Percentiles rank a stretch among this genome's conserved stretches.
phyloP scores from a whole-genome alignment of 2,113 vertebrate genomes.

The Platichthys flesus region DNA sequence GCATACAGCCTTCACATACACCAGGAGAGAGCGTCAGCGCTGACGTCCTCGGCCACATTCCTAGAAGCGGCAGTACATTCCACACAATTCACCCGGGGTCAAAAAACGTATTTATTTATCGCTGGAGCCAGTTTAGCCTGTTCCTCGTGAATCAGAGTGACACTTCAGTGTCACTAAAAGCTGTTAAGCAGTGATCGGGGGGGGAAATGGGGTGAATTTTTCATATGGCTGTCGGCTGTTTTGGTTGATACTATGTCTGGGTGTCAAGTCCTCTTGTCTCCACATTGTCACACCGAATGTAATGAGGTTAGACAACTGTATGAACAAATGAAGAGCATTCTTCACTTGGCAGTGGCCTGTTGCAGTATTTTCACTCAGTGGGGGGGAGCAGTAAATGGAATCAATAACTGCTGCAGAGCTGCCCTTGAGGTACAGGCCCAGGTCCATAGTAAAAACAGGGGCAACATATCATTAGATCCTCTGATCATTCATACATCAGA shows the following conservation, averaged over 20 bases:
- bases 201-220: conserved; percentile 7
- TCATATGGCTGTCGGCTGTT: conserved; percentile 6
- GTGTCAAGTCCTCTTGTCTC: conserved; percentile 8
- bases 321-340: conserved; percentile 1
- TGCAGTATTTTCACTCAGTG: background rate
- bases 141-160: conserved; percentile 13
- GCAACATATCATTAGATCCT: too few relatives aligned
- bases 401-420: background rate
- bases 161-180: conserved; percentile 17
- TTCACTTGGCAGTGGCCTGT: background rate
- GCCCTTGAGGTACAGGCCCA: background rate
- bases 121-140: background rate
- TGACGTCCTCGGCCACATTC: conserved; percentile 57
- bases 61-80: conserved; percentile 35
- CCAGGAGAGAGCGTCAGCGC: conserved; percentile 36
- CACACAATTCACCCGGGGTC: conserved; percentile 24
- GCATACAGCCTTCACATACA: conserved; percentile 1
- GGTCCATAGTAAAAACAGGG: too few relatives aligned
- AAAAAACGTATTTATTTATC: conserved; percentile 24
- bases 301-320: conserved; percentile 14
- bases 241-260: background rate
- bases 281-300: background rate
- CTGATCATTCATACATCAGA: background rate
- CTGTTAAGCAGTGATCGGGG: background rate
- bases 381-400: background rate